phyloP scores from a whole-genome alignment of 2,797 vertebrate genomes.

The Peromyscus attwateri region DNA sequence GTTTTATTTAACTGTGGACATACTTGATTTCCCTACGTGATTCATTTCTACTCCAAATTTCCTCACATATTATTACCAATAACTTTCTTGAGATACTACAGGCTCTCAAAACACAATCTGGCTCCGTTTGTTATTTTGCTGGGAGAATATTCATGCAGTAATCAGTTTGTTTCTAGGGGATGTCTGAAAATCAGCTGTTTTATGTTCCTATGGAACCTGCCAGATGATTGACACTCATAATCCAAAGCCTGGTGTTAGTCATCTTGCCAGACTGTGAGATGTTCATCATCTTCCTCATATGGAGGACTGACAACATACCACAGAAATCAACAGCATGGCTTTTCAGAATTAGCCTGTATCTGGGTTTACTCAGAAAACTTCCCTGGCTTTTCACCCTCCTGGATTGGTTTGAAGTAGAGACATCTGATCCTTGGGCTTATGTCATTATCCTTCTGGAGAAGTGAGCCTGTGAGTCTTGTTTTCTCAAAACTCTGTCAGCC shows the following conservation, averaged over 20 bases:
- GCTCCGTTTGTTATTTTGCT: slow-evolving; percentile 73
- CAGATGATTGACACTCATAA: slow-evolving; percentile 1
- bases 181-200: slow-evolving; percentile 66
- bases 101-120: slow-evolving; percentile 73
- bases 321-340: not conserved
- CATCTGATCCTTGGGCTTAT: not conserved
- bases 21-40: slow-evolving; percentile 73
- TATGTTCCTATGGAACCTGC: not conserved
- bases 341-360: not conserved
- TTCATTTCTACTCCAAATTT: slow-evolving; percentile 70
- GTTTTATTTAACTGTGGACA: slow-evolving; percentile 46
- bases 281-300: not conserved
- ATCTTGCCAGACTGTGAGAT: not conserved
- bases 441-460: slow-evolving; percentile 37
- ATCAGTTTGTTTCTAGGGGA: slow-evolving; percentile 64
- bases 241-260: not conserved
- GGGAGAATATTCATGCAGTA: slow-evolving; percentile 78
- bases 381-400: not conserved
- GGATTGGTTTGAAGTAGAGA: slow-evolving; percentile 11
- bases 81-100: slow-evolving; percentile 81
- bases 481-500: not conserved
- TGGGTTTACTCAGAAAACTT: slow-evolving; percentile 13
- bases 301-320: not conserved
- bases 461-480: not conserved
- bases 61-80: slow-evolving; percentile 70